Evolutionary conservation across 2,888 invertebrate species (phyloP), one percentile per base, ranked within the genome.

Genomic region (Asteroscopus sphinx): DNA sequence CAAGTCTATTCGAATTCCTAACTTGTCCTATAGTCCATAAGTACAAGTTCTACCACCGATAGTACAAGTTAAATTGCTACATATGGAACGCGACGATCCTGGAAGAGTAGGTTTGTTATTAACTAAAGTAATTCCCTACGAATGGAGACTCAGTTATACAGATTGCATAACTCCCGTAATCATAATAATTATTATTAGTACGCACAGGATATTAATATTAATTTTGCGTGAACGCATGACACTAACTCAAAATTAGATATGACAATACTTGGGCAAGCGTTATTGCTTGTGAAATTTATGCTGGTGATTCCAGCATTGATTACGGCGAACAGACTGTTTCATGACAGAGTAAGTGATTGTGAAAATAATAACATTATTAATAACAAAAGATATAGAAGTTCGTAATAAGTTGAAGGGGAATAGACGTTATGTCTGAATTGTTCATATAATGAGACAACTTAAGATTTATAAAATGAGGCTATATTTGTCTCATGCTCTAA

Each of bases 31-130:
- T 32, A 28, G 17, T 39, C 32, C 32, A 48, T 39, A 30, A 5
- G 15, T 17, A 40, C 25, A 57, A 70, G 44, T 64, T 69, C 7
- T 12, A n/a, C 17, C 15, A 37, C 36, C 56, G 36, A 67, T 67
- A 52, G 67, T 30, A 32, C 41, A 68, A 66, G 60, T 68, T 68
- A 68, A 68, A 68, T 71, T 66, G 55, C 66, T 45, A 71, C 67
- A 60, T 52, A 66, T 48, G 51, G 26, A 21, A 53, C 12, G 58
- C 12, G 35, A 35, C 47, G 47, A 36, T 49, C 32, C 44, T 33
- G 28, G 39, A 44, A 61, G 45, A 42, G 47, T 61, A 39, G 40
- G 55, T 66, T 53, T 56, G 55, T 46, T 54, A 45, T 42, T 60
- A 66, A 60, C 47, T 71, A 28, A 13, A 41, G 54, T 66, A 60